Percentiles rank a stretch among this genome's conserved stretches.
Conservation (phyloP, 1,140 invertebrate genomes). For the Magallana gigas region DNA sequence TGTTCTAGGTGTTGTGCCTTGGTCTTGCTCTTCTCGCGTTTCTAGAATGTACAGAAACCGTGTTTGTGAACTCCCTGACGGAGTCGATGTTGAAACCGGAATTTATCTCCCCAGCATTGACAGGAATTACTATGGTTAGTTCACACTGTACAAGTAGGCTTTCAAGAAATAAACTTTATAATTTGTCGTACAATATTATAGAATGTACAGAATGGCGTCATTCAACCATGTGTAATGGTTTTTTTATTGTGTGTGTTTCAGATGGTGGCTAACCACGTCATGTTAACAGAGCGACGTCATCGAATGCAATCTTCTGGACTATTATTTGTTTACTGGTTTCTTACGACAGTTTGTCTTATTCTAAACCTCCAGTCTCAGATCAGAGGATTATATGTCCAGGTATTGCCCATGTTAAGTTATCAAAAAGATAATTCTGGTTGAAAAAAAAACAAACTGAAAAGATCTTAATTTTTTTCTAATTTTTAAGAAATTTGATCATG, state of each 20-base stretch:
- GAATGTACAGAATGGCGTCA: background rate
- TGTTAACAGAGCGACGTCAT: background rate
- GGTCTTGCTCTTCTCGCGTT: background rate
- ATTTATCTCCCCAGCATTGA: background rate
- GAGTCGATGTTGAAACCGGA: background rate
- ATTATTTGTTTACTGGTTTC: background rate
- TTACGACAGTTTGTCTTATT: background rate
- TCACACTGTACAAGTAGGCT: background rate
- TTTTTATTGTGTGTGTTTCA: background rate
- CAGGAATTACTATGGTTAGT: background rate
- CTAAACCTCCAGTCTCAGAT: background rate
- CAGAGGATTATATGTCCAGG: background rate
- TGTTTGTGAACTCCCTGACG: background rate
- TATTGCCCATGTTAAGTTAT: background rate
- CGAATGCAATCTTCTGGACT: background rate
- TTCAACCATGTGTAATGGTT: background rate
- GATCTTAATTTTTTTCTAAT: background rate
- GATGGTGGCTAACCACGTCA: background rate
- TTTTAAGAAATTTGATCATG: background rate
- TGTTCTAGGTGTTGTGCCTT: background rate
- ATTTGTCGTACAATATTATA: background rate
- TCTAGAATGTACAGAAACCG: background rate
- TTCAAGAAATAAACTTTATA: background rate
- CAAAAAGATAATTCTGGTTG: background rate
- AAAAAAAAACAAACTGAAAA: background rate